Evolutionary conservation across 1,140 invertebrate species (phyloP).

Genomic region (Drosophila pseudoananassae): DNA sequence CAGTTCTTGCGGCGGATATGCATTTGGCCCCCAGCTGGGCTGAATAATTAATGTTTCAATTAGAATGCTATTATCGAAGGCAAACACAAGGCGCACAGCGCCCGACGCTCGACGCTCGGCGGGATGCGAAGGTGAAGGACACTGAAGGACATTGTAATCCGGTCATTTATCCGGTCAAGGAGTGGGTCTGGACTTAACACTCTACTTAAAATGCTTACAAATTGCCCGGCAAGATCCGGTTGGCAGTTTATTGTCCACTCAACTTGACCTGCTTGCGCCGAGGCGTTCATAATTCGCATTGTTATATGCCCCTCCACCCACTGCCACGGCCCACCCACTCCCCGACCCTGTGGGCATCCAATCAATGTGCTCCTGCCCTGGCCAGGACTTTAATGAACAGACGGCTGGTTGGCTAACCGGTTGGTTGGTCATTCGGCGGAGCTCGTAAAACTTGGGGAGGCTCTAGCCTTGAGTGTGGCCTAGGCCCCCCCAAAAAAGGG

Average conservation of each 20-base stretch:
- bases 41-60: conserved; percentile 82
- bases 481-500: conserved; percentile 15
- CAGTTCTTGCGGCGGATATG: conserved; percentile 13
- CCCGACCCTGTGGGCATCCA: conserved; percentile 27
- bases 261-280: conserved; percentile 66
- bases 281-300: conserved; percentile 72
- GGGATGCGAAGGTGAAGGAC: conserved; percentile 51
- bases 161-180: conserved; percentile 16
- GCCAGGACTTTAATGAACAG: conserved; percentile 40
- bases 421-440: conserved; percentile 44
- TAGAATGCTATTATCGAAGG: conserved; percentile 71
- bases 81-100: conserved; percentile 23
- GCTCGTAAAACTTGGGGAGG: conserved; percentile 49
- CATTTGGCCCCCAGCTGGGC: conserved; percentile 32
- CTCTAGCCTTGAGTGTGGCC: conserved; percentile 40
- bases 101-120: background rate
- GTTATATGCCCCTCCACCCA: conserved; percentile 25
- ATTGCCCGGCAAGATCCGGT: conserved; percentile 61
- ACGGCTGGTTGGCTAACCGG: conserved; percentile 22
- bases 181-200: conserved; percentile 44
- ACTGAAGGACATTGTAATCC: conserved; percentile 50
- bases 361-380: conserved; percentile 51
- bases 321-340: background rate
- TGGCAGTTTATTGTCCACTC: conserved; percentile 73
- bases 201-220: conserved; percentile 67